These are phyloP conservation scores for Operophtera brumata DNA, from an alignment of 2,888 invertebrate species.

Conservation along the genomic window DNA sequence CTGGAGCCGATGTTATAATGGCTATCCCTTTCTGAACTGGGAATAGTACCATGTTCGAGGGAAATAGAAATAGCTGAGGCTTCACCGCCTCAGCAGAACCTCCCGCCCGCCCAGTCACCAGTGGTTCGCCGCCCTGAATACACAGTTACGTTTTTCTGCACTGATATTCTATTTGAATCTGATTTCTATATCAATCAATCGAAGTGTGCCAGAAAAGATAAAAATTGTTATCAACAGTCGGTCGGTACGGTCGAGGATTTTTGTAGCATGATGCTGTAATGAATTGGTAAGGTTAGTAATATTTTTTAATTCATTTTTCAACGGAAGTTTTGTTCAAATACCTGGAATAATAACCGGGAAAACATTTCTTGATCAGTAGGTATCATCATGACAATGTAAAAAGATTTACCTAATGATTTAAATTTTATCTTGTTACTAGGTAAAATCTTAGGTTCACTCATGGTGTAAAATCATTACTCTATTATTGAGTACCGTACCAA, in stretches of 20 bases:
- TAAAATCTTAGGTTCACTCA: too few species aligned
- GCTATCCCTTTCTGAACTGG: constrained; percentile 49
- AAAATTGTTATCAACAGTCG: background rate
- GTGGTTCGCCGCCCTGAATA: constrained; percentile 56
- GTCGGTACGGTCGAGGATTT: background rate
- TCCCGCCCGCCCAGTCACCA: constrained; percentile 77
- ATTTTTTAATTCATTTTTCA: background rate
- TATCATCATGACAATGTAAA: too few species aligned
- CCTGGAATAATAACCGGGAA: background rate
- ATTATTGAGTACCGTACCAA: too few species aligned
- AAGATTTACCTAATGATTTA: too few species aligned
- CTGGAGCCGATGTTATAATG: constrained; percentile 52
- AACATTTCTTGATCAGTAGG: background rate
- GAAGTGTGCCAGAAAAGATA: background rate
- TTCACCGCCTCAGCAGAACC: constrained; percentile 60
- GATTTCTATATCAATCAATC: constrained; percentile 4
- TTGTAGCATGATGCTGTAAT: background rate
- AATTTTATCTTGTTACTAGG: too few species aligned
- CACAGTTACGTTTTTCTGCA: constrained; percentile 37
- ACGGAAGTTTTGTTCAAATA: background rate
- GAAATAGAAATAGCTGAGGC: constrained; percentile 61
- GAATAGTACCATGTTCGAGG: constrained; percentile 45
- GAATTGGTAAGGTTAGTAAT: constrained; percentile 16
- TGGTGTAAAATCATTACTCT: too few species aligned
- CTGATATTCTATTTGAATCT: constrained; percentile 23